A percentile compares a stretch with the other conserved stretches of the same genome.
Conservation (phyloP, 2,113 vertebrate genomes). For the Craseonycteris thonglongyai region DNA sequence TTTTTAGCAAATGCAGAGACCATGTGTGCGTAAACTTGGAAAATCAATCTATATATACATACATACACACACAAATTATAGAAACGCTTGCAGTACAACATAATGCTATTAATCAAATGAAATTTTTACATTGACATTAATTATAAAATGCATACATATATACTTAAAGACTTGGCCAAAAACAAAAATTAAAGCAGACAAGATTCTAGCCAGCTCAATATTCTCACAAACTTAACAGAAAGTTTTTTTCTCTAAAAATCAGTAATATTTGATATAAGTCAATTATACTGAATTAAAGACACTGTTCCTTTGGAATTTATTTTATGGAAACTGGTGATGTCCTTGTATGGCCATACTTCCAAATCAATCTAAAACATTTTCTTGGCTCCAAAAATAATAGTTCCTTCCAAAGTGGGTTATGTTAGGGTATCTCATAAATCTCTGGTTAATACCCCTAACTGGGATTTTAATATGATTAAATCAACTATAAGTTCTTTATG, state of each 20-base stretch:
- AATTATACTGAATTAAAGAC: background rate
- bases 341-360: background rate
- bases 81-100: conserved; percentile 23
- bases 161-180: background rate
- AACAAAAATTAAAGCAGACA: background rate
- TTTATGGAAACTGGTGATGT: background rate
- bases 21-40: background rate
- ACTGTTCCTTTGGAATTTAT: background rate
- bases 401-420: background rate
- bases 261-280: background rate
- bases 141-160: background rate
- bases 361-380: background rate
- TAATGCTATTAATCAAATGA: conserved; percentile 13
- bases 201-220: background rate
- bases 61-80: background rate
- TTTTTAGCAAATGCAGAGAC: conserved; percentile 35
- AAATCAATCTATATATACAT: conserved; percentile 10
- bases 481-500: background rate
- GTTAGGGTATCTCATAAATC: background rate
- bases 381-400: background rate
- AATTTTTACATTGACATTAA: background rate
- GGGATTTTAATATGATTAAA: background rate
- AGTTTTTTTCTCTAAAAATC: background rate
- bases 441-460: background rate
- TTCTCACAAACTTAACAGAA: background rate